A percentile compares a stretch with the other conserved stretches of the same genome.
These are phyloP conservation scores for Lophotriccus pileatus DNA, from an alignment of 2,797 vertebrate species.

Conservation along the genomic window DNA sequence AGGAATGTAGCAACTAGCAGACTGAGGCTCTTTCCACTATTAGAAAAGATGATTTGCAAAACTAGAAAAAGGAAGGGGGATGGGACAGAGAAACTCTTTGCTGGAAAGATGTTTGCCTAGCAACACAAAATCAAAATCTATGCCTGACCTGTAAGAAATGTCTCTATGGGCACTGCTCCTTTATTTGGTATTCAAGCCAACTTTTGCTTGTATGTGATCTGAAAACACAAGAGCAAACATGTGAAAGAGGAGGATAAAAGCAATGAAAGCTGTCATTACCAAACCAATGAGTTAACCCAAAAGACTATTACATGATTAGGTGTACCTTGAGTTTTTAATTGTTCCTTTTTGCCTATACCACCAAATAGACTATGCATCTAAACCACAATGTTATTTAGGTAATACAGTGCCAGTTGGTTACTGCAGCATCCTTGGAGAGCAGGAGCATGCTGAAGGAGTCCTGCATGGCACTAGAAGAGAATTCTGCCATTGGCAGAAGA, in stretches of 20 bases:
- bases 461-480: neutral
- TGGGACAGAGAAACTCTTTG: neutral
- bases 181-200: slow-evolving; percentile 25
- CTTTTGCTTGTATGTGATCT: slow-evolving; percentile 33
- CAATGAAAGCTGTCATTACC: neutral
- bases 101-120: slow-evolving; percentile 28
- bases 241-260: slow-evolving; percentile 36
- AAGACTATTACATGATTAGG: neutral
- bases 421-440: neutral
- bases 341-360: neutral
- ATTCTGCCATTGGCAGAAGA: neutral
- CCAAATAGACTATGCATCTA: neutral
- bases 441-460: neutral
- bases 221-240: slow-evolving; percentile 46
- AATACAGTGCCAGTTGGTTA: neutral
- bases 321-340: neutral
- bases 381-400: neutral
- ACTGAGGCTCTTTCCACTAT: neutral
- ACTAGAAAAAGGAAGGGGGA: neutral
- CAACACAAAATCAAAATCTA: slow-evolving; percentile 11
- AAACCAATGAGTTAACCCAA: neutral
- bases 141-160: slow-evolving; percentile 9
- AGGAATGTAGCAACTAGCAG: neutral
- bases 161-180: slow-evolving; percentile 16
- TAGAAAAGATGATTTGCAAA: neutral